These are phyloP conservation scores for Agrotis exclamationis DNA, from an alignment of 2,888 invertebrate species.

Conservation along the genomic window DNA sequence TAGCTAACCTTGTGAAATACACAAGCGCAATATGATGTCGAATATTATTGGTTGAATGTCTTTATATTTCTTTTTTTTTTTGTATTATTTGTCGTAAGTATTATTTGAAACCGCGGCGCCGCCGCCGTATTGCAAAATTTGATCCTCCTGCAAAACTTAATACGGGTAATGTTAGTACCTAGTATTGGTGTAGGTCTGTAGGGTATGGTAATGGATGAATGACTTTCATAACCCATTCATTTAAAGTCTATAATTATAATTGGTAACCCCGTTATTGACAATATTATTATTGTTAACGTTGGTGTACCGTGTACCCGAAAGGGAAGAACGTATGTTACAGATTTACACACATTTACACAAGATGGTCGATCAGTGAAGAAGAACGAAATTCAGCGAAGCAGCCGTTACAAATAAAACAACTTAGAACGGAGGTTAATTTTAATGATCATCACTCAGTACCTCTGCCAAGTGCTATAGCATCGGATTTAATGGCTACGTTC, in stretches of 20 bases:
- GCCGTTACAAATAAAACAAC: conserved; percentile 47
- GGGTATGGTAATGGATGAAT: too few relatives aligned
- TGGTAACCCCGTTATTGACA: too few relatives aligned
- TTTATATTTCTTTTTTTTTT: too few relatives aligned
- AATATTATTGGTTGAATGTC: neutral
- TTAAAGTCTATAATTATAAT: too few relatives aligned
- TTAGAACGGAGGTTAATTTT: conserved; percentile 67
- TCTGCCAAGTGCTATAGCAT: conserved; percentile 62
- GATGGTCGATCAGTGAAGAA: conserved; percentile 76
- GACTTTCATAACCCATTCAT: too few relatives aligned
- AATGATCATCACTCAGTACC: conserved; percentile 77
- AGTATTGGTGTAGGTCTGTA: too few relatives aligned
- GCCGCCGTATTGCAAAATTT: neutral
- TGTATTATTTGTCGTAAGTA: too few relatives aligned
- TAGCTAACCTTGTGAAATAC: neutral
- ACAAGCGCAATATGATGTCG: neutral
- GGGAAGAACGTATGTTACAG: conserved; percentile 65
- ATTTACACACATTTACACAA: conserved; percentile 78
- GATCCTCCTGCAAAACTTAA: neutral
- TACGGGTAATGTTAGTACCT: too few relatives aligned
- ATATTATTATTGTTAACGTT: too few relatives aligned
- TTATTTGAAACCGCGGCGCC: too few relatives aligned
- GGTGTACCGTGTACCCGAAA: neutral
- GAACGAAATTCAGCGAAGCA: conserved; percentile 71
- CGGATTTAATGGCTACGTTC: conserved; percentile 69